Evolutionary conservation across 2,888 invertebrate species (phyloP).

Genomic region (Caenorhabditis sinica): DNA sequence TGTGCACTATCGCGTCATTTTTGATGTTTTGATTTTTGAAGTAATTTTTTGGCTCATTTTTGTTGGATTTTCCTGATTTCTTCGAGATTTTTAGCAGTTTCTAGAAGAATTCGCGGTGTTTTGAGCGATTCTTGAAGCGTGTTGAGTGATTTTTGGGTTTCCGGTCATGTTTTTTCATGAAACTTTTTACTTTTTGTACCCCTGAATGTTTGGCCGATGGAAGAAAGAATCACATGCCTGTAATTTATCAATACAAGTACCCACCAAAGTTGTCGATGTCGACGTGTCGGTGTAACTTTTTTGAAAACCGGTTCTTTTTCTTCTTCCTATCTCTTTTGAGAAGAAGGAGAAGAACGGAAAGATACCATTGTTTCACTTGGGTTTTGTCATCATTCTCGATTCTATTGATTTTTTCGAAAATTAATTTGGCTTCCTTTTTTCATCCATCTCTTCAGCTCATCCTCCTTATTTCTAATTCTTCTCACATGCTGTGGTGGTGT

Average conservation of each 20-base stretch:
- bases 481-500: background rate
- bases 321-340: constrained; percentile 14
- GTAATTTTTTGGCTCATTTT: too few relatives aligned
- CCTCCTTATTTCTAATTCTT: constrained; percentile 11
- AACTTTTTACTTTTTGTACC: constrained; percentile 3
- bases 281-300: constrained; percentile 45
- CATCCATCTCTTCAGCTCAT: background rate
- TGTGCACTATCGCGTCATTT: background rate
- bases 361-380: constrained; percentile 7
- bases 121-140: too few relatives aligned
- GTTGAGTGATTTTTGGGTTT: background rate
- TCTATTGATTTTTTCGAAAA: background rate
- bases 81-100: too few relatives aligned
- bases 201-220: constrained; percentile 7
- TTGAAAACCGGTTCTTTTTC: constrained; percentile 57
- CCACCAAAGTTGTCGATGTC: background rate
- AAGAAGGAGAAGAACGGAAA: background rate
- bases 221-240: constrained; percentile 31
- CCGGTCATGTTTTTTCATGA: background rate
- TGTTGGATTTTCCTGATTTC: too few relatives aligned
- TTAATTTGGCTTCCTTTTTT: background rate
- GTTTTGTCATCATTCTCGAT: background rate
- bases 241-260: constrained; percentile 51
- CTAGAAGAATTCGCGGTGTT: too few relatives aligned
- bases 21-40: background rate